phyloP scores from a whole-genome alignment of 2,113 vertebrate species.

The Synodontis membranacea region DNA sequence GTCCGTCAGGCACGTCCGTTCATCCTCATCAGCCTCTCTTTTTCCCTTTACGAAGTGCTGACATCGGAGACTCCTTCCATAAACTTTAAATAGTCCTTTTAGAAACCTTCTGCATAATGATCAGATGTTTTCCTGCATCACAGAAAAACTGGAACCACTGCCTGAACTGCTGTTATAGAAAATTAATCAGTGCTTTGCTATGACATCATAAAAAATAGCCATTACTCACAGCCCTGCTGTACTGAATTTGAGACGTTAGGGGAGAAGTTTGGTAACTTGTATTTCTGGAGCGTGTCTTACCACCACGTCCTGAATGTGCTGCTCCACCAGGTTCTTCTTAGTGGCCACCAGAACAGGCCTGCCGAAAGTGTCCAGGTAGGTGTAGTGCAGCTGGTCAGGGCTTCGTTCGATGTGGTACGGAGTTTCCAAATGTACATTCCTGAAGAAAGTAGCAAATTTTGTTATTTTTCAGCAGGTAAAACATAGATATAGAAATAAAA shows the following conservation, averaged over 20 bases:
- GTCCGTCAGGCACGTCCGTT: background rate
- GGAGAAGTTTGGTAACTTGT: background rate
- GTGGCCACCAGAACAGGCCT: constrained; percentile 91
- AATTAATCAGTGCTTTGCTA: background rate
- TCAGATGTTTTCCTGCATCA: too few relatives aligned
- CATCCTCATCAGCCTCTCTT: background rate
- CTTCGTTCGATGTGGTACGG: constrained; percentile 87
- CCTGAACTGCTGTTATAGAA: too few relatives aligned
- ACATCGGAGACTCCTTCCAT: background rate
- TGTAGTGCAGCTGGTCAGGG: constrained; percentile 90
- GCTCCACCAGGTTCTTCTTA: constrained; percentile 94
- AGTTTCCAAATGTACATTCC: constrained; percentile 91
- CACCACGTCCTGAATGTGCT: constrained; percentile 98
- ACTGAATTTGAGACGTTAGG: background rate
- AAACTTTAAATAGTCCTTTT: background rate
- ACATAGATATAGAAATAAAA: background rate
- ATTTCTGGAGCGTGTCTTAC: constrained; percentile 66
- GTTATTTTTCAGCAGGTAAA: background rate
- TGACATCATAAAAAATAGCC: background rate
- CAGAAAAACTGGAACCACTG: too few relatives aligned
- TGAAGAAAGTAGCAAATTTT: constrained; percentile 55
- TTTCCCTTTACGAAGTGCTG: background rate
- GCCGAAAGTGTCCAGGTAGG: constrained; percentile 95
- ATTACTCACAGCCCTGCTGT: background rate
- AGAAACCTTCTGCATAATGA: too few relatives aligned